Evolutionary conservation across 2,797 vertebrate species (phyloP), one percentile per base, ranked within the genome.

Genomic region (Luscinia luscinia): DNA sequence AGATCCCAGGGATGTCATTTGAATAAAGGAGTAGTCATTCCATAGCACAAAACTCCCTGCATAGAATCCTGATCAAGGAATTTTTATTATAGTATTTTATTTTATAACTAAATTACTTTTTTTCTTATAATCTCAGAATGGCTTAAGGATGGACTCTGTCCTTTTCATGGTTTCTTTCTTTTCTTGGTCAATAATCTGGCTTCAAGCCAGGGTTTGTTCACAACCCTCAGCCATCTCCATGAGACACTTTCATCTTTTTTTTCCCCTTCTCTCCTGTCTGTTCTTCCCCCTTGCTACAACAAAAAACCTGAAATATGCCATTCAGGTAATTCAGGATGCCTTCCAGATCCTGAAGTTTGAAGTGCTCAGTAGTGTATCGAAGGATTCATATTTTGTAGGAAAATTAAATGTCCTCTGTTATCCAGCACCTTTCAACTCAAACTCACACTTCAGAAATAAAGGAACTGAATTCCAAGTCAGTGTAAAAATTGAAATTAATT

Each of bases 351-450:
- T 78, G 48, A 76, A 76, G 13, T 76, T 89, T 79, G 41, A 87
- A 77, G n/a, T 81, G 13, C 36, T 87, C 48, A 52, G 19, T 38
- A 27, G 15, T 30, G 19, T 51, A 52, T 40, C 0, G 0, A 95
- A 82, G 12, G 6, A 32, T 93, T 93, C 38, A 45, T 28, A n/a
- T 84, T 68, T 69, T 83, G 34, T 61, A 57, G 52, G 54, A 82
- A 88, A 96, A 93, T 30, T 87, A 32, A 77, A 92, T 83, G 16
- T 62, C 23, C 18, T 95, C 19, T 90, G 45, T 32, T 54, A 81
- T 88, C 58, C 18, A 62, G 30, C 46, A 90, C n/a, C 18, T 93
- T 89, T 55, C 75, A 54, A 28, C 27, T 90, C 76, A 46, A n/a
- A 72, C 8, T 52, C 43, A 32, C 11, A 6, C 84, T 16, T 58